These are phyloP conservation scores for Hozukius guyotensis DNA, from an alignment of 2,797 vertebrate species.

Conservation along the genomic window DNA sequence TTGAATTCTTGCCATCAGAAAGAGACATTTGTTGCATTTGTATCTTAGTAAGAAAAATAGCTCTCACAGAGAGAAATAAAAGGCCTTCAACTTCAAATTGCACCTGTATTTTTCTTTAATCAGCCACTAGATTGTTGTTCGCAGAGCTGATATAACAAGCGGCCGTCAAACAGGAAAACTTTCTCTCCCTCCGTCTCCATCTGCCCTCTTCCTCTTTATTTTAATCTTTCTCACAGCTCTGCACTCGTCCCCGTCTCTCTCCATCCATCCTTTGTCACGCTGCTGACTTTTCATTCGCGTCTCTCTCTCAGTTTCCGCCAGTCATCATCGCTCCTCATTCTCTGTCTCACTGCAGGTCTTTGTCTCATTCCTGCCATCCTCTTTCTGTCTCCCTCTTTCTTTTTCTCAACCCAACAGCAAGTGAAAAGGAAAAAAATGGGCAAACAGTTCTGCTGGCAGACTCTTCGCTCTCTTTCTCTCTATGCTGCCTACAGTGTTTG, in stretches of 20 bases:
- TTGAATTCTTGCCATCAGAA: not conserved
- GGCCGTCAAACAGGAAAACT: not conserved
- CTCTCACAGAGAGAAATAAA: not conserved
- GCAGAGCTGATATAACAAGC: not conserved
- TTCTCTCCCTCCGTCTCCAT: not conserved
- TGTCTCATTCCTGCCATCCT: slow-evolving; percentile 24
- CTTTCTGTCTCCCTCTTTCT: not conserved
- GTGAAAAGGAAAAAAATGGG: slow-evolving; percentile 7
- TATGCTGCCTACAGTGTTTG: slow-evolving; percentile 25
- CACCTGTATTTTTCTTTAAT: not conserved
- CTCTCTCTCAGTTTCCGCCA: slow-evolving; percentile 12
- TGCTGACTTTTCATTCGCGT: slow-evolving; percentile 24
- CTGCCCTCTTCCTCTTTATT: slow-evolving; percentile 23
- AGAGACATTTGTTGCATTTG: not conserved
- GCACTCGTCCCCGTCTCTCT: slow-evolving; percentile 2
- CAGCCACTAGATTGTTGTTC: not conserved
- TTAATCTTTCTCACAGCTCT: slow-evolving; percentile 28
- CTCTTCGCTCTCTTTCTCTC: not conserved
- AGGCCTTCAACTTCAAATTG: not conserved
- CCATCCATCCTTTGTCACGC: slow-evolving; percentile 34
- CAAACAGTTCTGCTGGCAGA: slow-evolving; percentile 28
- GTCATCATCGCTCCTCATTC: not conserved
- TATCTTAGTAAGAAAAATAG: not conserved
- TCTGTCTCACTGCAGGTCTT: slow-evolving; percentile 21
- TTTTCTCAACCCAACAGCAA: not conserved